Conservation (phyloP, 2,888 invertebrate genomes). For the Dasypolia templi region DNA sequence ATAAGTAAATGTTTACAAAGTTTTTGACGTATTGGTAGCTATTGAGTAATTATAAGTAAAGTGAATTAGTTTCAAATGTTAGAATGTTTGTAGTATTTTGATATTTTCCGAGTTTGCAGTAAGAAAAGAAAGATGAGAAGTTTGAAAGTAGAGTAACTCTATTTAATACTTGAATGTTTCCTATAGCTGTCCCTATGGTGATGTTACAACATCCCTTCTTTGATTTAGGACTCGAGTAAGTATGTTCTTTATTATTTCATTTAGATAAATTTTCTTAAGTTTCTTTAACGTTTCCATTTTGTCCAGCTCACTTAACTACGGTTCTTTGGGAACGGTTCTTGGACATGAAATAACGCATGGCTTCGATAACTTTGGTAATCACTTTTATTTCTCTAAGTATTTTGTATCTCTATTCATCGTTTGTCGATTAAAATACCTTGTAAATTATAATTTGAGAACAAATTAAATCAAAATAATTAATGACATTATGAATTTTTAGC, state of each 20-base stretch:
- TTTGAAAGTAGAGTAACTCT: conserved; percentile 18
- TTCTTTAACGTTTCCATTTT: conserved; percentile 26
- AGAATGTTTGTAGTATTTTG: background rate
- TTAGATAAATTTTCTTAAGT: background rate
- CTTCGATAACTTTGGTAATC: conserved; percentile 88
- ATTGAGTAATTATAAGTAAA: background rate
- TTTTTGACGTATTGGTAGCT: background rate
- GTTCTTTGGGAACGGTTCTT: conserved; percentile 94
- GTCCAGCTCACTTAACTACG: conserved; percentile 94
- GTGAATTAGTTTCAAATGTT: background rate
- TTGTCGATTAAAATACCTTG: background rate
- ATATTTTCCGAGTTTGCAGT: background rate
- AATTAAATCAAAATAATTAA: background rate
- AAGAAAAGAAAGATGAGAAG: too few species aligned
- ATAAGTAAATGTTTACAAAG: too few species aligned
- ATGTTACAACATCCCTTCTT: conserved; percentile 96
- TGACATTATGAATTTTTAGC: background rate
- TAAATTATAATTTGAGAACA: background rate
- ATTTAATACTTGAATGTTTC: conserved; percentile 51
- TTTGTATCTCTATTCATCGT: background rate
- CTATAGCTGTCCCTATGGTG: conserved; percentile 94
- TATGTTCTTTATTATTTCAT: conserved; percentile 63
- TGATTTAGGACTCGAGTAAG: conserved; percentile 96
- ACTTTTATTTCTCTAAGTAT: background rate
- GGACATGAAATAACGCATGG: conserved; percentile 94